phyloP scores from a whole-genome alignment of 2,113 vertebrate genomes.

The Ochotona princeps region DNA sequence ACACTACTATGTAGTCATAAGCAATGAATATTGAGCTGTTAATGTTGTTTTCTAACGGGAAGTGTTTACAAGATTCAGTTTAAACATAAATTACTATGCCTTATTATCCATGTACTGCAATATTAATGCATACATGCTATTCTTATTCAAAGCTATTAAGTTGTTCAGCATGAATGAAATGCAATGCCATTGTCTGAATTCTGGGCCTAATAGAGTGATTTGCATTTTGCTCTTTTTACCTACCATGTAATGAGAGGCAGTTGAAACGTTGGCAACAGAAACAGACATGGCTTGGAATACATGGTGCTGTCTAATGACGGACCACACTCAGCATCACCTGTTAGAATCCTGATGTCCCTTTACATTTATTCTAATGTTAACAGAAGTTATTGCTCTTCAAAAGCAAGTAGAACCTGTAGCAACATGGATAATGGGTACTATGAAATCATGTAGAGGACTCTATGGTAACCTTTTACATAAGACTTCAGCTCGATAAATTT shows the following conservation, averaged over 20 bases:
- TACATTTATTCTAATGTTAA: slow-evolving; percentile 78
- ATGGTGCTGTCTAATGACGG: slow-evolving; percentile 55
- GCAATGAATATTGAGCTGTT: slow-evolving; percentile 22
- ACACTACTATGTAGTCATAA: background rate
- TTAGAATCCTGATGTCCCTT: slow-evolving; percentile 62
- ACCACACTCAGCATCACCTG: slow-evolving; percentile 59
- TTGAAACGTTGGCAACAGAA: slow-evolving; percentile 25
- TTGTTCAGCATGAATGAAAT: slow-evolving; percentile 2
- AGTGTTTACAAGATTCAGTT: slow-evolving; percentile 7
- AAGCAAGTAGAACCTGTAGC: slow-evolving; percentile 56
- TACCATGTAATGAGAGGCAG: slow-evolving; percentile 53
- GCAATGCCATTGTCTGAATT: background rate
- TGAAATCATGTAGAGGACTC: slow-evolving; percentile 69
- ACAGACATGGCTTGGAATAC: slow-evolving; percentile 45
- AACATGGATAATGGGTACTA: slow-evolving; percentile 74
- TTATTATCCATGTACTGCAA: slow-evolving; percentile 16
- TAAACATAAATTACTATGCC: background rate
- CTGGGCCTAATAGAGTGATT: slow-evolving; percentile 30
- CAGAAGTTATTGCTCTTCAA: slow-evolving; percentile 66
- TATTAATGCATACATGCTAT: background rate
- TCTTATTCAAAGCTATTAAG: slow-evolving; percentile 18
- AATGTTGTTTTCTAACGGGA: background rate
- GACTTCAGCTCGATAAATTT: slow-evolving; percentile 71
- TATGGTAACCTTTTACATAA: slow-evolving; percentile 46
- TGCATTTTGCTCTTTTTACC: background rate